phyloP scores from a whole-genome alignment of 2,113 vertebrate species.

The Tetrax tetrax region DNA sequence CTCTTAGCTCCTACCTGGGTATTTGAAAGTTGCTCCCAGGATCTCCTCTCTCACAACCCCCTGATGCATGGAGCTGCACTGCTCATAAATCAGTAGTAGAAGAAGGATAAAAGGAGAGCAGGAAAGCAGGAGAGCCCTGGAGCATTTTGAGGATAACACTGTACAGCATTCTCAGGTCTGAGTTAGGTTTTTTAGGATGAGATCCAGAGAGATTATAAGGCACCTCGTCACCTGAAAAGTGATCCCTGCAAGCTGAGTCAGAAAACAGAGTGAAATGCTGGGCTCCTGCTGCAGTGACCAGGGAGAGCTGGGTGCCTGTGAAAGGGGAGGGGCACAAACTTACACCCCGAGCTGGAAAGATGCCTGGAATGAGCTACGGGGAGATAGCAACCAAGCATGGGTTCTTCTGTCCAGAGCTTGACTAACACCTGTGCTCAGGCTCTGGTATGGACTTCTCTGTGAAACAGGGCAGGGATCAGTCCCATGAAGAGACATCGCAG shows the following conservation, averaged over 20 bases:
- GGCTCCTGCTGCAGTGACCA: not conserved
- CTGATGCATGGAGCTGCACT: not conserved
- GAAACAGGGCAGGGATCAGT: not conserved
- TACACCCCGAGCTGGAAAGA: not conserved
- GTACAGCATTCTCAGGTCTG: slow-evolving; percentile 7
- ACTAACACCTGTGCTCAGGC: not conserved
- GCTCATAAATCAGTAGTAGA: not conserved
- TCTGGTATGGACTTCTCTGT: not conserved
- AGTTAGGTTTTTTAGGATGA: not conserved
- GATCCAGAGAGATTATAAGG: slow-evolving; percentile 53
- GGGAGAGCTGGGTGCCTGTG: not conserved
- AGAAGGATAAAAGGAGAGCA: not conserved
- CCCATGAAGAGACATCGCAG: rapidly evolving
- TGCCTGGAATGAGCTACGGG: not conserved
- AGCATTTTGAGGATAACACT: not conserved
- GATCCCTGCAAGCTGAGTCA: not conserved
- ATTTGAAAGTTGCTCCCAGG: not conserved
- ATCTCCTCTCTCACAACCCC: not conserved
- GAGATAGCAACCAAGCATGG: not conserved
- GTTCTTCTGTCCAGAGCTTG: not conserved
- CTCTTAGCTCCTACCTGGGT: not conserved
- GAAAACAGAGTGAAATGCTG: not conserved
- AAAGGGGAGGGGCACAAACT: not conserved
- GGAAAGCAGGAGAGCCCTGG: not conserved
- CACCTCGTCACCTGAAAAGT: not conserved